Evolutionary conservation across 2,888 invertebrate genomes (phyloP).

Genomic region (Nycteola revayana): DNA sequence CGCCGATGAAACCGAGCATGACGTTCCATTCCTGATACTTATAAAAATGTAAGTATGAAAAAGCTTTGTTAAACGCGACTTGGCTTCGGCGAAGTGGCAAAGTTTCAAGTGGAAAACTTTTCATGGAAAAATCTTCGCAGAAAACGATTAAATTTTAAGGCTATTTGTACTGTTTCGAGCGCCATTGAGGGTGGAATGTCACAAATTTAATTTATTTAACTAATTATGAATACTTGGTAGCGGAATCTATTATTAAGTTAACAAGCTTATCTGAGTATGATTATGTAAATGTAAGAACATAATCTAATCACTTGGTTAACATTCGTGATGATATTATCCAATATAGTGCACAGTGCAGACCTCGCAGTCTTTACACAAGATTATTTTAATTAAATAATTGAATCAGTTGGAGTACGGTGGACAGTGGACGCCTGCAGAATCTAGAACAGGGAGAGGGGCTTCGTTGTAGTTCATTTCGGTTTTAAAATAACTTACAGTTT

Average conservation of each 20-base stretch:
- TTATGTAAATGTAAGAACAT: slow-evolving; percentile 30
- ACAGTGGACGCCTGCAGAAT: slow-evolving; percentile 61
- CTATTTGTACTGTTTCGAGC: slow-evolving; percentile 72
- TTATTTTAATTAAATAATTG: slow-evolving; percentile 73
- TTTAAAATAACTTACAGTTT: slow-evolving; percentile 17
- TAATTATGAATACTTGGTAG: slow-evolving; percentile 31
- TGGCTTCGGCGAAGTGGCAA: slow-evolving; percentile 77
- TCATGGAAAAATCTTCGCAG: slow-evolving; percentile 76
- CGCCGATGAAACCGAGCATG: slow-evolving; percentile 76
- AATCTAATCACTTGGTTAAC: slow-evolving; percentile 41
- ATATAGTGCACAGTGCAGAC: slow-evolving; percentile 50
- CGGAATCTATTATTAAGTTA: slow-evolving; percentile 28
- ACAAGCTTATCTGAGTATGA: slow-evolving; percentile 27
- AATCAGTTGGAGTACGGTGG: slow-evolving; percentile 61
- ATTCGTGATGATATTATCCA: slow-evolving; percentile 47
- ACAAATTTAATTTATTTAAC: slow-evolving; percentile 41
- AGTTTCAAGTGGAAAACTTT: slow-evolving; percentile 82
- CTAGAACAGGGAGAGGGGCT: slow-evolving; percentile 47
- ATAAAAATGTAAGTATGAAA: slow-evolving; percentile 80
- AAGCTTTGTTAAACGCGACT: slow-evolving; percentile 80
- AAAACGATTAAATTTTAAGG: slow-evolving; percentile 78
- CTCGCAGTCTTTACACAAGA: slow-evolving; percentile 54
- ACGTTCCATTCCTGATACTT: slow-evolving; percentile 78
- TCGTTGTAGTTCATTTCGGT: slow-evolving; percentile 55
- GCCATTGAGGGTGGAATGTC: slow-evolving; percentile 49